Conservation (phyloP, 92 coral and sea anemone genomes). For the Epizoanthus rinbou region DNA sequence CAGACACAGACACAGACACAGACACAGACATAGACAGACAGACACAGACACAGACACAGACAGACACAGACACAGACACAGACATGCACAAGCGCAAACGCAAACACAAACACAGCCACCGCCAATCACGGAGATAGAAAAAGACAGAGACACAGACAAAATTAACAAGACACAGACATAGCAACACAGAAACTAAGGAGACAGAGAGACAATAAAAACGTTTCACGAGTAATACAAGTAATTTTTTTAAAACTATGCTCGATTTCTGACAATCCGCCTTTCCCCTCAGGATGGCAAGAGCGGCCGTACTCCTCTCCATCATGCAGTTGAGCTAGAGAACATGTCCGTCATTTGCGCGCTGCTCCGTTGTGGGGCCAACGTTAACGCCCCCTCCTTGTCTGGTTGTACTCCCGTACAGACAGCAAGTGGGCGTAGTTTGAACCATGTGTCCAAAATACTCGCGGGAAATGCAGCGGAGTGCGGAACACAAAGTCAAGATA, state of each 20-base stretch:
- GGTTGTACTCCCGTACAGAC: slow-evolving; percentile 86
- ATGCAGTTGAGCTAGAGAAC: slow-evolving; percentile 84
- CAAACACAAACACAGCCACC: too few relatives aligned
- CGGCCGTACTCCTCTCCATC: slow-evolving; percentile 95
- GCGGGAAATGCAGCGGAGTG: slow-evolving; percentile 38
- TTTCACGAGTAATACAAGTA: not conserved
- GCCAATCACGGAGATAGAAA: too few relatives aligned
- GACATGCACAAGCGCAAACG: too few relatives aligned
- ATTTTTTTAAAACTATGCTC: not conserved
- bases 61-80: too few relatives aligned
- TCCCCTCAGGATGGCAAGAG: slow-evolving; percentile 91
- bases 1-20: too few relatives aligned
- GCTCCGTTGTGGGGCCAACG: slow-evolving; percentile 74
- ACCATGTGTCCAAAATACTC: slow-evolving; percentile 60
- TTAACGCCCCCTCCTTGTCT: slow-evolving; percentile 70
- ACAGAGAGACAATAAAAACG: too few relatives aligned
- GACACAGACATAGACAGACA: too few relatives aligned
- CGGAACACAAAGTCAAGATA: slow-evolving; percentile 10
- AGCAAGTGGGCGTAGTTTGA: slow-evolving; percentile 85
- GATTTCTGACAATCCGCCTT: not conserved
- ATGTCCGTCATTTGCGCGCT: slow-evolving; percentile 59
- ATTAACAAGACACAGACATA: not conserved
- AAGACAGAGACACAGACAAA: not conserved
- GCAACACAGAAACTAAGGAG: not conserved
- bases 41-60: too few relatives aligned